phyloP scores from a whole-genome alignment of 2,888 invertebrate genomes.

The Hemithea aestivaria region DNA sequence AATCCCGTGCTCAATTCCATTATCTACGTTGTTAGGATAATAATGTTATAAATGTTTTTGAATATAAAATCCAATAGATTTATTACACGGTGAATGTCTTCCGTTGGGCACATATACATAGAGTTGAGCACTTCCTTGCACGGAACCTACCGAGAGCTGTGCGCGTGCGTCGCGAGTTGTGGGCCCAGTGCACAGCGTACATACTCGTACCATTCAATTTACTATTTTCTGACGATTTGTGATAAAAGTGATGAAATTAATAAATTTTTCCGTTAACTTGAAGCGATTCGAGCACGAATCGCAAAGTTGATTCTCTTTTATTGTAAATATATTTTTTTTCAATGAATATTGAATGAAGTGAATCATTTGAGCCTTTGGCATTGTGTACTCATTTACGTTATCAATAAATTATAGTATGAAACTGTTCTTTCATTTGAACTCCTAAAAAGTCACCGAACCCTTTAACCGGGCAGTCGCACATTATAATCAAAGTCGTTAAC shows the following conservation, averaged over 20 bases:
- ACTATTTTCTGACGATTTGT: too few relatives aligned
- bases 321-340: conserved; percentile 74
- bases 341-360: conserved; percentile 74
- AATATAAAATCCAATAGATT: conserved; percentile 88
- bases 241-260: conserved; percentile 52
- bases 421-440: conserved; percentile 40
- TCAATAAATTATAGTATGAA: conserved; percentile 79
- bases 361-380: conserved; percentile 77
- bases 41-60: conserved; percentile 61
- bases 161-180: conserved; percentile 38
- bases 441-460: too few relatives aligned
- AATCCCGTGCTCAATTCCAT: conserved; percentile 74
- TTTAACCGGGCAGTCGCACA: too few relatives aligned
- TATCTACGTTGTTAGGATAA: conserved; percentile 72
- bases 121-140: conserved; percentile 65
- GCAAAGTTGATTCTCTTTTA: conserved; percentile 71
- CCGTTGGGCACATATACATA: conserved; percentile 77
- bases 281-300: conserved; percentile 63
- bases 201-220: conserved; percentile 71
- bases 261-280: conserved; percentile 54
- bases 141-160: conserved; percentile 37
- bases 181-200: conserved; percentile 73
- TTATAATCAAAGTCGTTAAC: too few relatives aligned
- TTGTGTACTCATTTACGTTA: conserved; percentile 81
- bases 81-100: conserved; percentile 85